A percentile compares a stretch with the other conserved stretches of the same genome.
phyloP scores from a whole-genome alignment of 2,888 invertebrate genomes.

The Stenchaetothrips biformis region DNA sequence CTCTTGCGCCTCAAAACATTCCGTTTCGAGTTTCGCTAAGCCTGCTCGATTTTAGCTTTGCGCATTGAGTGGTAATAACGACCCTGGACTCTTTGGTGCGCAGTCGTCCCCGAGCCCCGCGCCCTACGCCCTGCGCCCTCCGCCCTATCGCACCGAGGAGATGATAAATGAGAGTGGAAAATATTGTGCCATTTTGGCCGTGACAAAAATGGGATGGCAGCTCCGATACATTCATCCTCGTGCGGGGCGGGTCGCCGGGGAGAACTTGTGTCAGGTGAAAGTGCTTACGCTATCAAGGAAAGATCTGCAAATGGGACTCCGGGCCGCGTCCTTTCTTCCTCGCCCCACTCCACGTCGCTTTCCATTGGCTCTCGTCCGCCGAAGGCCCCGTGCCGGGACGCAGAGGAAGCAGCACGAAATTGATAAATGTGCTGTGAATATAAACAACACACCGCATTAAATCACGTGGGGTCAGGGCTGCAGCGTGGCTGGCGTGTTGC shows the following conservation, averaged over 20 bases:
- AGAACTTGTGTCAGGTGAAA: constrained; percentile 4
- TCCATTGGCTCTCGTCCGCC: background rate
- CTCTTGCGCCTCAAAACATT: too few relatives aligned
- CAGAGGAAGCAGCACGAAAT: background rate
- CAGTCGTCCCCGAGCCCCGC: too few relatives aligned
- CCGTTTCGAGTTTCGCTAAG: too few relatives aligned
- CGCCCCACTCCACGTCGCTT: background rate
- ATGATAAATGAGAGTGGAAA: constrained; percentile 5
- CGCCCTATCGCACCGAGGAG: too few relatives aligned
- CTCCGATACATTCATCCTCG: constrained; percentile 6
- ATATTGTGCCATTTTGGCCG: background rate
- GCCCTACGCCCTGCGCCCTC: too few relatives aligned
- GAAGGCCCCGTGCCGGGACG: background rate
- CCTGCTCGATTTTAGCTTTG: too few relatives aligned
- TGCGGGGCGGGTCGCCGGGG: background rate
- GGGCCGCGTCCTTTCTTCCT: background rate
- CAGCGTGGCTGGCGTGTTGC: too few relatives aligned
- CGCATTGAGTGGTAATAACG: too few relatives aligned
- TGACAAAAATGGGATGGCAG: background rate
- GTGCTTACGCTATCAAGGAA: constrained; percentile 12
- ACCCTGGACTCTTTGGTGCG: too few relatives aligned
- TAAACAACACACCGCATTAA: background rate
- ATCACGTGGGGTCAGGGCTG: background rate
- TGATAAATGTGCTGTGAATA: constrained; percentile 5
- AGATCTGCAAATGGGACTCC: constrained; percentile 12